Evolutionary conservation across 2,888 invertebrate genomes (phyloP), one percentile per base, ranked within the genome.

Genomic region (Acanthococcus lagerstroemiae): DNA sequence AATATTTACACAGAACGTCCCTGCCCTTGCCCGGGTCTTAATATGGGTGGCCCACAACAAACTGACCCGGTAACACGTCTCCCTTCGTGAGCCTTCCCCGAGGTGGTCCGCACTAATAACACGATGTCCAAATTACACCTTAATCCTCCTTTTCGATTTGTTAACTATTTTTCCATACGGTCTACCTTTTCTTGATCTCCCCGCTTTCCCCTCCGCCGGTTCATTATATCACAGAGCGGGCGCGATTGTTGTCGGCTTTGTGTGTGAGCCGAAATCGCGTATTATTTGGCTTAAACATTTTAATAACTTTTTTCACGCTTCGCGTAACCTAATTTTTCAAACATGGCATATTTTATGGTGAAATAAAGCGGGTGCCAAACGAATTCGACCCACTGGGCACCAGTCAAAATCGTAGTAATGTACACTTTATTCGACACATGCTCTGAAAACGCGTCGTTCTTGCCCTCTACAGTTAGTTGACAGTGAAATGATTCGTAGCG

Each of bases 31-130:
- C 27, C 52, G 24, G 19, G 37, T 15, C 48, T 54, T 63, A 52
- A 63, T 63, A 63, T 63, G 63, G 63, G 63, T 63, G 63, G 63
- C 63, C 63, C 63, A 63, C 54, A 63, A 52, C 63, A 63, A 63
- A 63, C 63, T 63, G 63, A 63, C 63, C 63, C 52, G 54, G 54
- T 21, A 63, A 63, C 63, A 63, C 63, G 52, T 63, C 63, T 54
- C 63, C 63, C 54, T 24, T 63, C 30, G 9, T 52, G 24, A 22
- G 54, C 63, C 52, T 63, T 54, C 63, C 63, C 63, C 63, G 30
- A 63, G 63, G 63, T 63, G 63, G 63, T 63, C 63, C 50, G n/a
- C 30, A 37, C 63, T 22, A 21, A 27, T 63, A 52, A 54, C 63
- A 63, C 63, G 17, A 54, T 30, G 52, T 52, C 50, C 63, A 54